Evolutionary conservation across 2,888 invertebrate genomes (phyloP).

Genomic region (Troides helena): DNA sequence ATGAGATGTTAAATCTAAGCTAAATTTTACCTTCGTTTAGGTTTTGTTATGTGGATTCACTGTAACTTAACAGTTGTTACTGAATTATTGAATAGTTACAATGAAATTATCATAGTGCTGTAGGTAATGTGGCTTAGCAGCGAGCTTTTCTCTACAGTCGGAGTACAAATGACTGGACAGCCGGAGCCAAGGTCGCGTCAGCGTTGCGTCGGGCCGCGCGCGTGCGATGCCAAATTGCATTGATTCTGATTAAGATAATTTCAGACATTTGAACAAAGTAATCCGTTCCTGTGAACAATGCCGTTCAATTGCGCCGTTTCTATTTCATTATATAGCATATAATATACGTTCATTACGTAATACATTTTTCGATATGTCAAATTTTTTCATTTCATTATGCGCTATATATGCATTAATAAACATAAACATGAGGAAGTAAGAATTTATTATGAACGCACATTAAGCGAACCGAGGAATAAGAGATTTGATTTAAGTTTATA

Average conservation of each 20-base stretch:
- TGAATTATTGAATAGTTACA: neutral
- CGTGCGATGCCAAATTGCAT: constrained; percentile 28
- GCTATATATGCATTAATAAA: no score
- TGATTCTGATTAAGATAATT: constrained; percentile 30
- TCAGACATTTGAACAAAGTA: constrained; percentile 31
- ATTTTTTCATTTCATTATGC: no score
- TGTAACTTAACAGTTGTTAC: neutral
- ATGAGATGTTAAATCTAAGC: neutral
- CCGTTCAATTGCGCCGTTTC: constrained; percentile 25
- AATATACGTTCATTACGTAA: no score
- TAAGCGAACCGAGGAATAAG: no score
- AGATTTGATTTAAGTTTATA: no score
- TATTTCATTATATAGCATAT: neutral
- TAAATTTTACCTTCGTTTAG: neutral
- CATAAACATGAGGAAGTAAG: no score
- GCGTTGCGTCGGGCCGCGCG: constrained; percentile 28
- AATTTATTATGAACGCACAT: no score
- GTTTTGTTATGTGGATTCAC: no score
- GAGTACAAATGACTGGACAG: constrained; percentile 19
- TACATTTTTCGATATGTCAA: no score
- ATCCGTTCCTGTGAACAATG: constrained; percentile 29
- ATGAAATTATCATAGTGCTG: neutral
- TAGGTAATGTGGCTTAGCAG: neutral
- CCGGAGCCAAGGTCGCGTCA: constrained; percentile 24
- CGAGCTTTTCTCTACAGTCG: constrained; percentile 10